Conservation (phyloP, 2,797 vertebrate genomes). For the Hoplostethus atlanticus region DNA sequence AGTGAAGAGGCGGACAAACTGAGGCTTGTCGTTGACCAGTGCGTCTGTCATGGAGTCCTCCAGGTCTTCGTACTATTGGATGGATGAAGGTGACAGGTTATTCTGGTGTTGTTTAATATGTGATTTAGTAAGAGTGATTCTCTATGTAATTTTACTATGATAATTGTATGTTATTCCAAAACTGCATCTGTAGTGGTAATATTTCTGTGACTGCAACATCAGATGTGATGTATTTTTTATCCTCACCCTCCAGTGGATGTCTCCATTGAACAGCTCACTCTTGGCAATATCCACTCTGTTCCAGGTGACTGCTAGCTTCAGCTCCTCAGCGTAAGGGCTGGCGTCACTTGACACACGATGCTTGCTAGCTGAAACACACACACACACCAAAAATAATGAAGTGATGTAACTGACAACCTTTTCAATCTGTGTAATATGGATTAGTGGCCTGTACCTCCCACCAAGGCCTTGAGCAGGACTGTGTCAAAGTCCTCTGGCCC, state of each 20-base stretch:
- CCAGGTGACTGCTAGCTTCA: conserved; percentile 93
- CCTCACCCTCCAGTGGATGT: conserved; percentile 90
- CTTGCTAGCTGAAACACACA: conserved; percentile 84
- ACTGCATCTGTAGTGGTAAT: background rate
- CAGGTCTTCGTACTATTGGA: conserved; percentile 86
- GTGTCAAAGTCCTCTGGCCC: conserved; percentile 91
- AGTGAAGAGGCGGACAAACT: conserved; percentile 91
- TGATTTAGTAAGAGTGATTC: background rate
- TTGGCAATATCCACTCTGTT: conserved; percentile 94
- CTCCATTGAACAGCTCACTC: conserved; percentile 92
- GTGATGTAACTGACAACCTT: background rate
- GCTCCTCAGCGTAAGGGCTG: conserved; percentile 88
- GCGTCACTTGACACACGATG: conserved; percentile 71
- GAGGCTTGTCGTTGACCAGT: conserved; percentile 89
- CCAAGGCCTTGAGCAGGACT: conserved; percentile 89
- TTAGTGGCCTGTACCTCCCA: conserved; percentile 82
- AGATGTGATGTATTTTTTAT: background rate
- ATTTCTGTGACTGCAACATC: background rate
- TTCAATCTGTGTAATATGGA: background rate
- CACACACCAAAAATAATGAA: background rate
- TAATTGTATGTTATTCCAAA: background rate
- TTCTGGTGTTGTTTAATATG: background rate
- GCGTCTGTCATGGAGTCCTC: conserved; percentile 91
- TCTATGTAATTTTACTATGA: background rate
- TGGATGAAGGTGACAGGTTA: background rate